These are phyloP conservation scores for Pangasius sanitwongsei DNA, from an alignment of 2,797 vertebrate genomes.

Conservation along the genomic window DNA sequence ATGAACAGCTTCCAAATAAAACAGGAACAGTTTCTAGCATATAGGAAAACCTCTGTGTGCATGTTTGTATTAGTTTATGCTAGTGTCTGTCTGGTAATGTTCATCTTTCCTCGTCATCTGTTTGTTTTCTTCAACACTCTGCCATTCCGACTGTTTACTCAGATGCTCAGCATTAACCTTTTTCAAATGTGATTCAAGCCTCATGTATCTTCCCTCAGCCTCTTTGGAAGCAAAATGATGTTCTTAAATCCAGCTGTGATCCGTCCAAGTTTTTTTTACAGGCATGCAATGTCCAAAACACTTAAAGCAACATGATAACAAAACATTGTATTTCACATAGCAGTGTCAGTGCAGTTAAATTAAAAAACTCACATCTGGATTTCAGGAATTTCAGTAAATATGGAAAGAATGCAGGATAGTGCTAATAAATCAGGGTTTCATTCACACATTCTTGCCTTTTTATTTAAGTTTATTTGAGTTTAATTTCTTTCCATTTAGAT, in stretches of 20 bases:
- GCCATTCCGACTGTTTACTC: not conserved
- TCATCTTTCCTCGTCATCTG: not conserved
- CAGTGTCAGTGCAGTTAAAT: not conserved
- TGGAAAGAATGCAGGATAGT: not conserved
- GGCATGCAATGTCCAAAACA: not conserved
- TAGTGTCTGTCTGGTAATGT: not conserved
- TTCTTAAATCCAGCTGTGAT: slow-evolving; percentile 9
- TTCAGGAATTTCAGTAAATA: not conserved
- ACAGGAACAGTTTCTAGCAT: not conserved
- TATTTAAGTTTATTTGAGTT: not conserved
- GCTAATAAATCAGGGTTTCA: slow-evolving; percentile 1
- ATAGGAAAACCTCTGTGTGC: not conserved
- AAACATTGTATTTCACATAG: slow-evolving; percentile 9
- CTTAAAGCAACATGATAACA: slow-evolving; percentile 22
- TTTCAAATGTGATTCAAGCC: slow-evolving; percentile 9
- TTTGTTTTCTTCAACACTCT: slow-evolving; percentile 28
- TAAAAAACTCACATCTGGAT: not conserved
- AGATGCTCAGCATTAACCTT: slow-evolving; percentile 22
- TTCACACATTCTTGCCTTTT: not conserved
- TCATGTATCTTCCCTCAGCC: not conserved
- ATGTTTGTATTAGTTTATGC: not conserved
- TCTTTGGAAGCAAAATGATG: slow-evolving; percentile 3
- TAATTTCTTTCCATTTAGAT: not conserved
- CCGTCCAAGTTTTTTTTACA: slow-evolving; percentile 8
- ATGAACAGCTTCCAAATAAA: not conserved